Percentiles rank a stretch among this genome's conserved stretches.
Evolutionary conservation across 2,113 vertebrate species (phyloP).

Genomic region (Equus quagga): DNA sequence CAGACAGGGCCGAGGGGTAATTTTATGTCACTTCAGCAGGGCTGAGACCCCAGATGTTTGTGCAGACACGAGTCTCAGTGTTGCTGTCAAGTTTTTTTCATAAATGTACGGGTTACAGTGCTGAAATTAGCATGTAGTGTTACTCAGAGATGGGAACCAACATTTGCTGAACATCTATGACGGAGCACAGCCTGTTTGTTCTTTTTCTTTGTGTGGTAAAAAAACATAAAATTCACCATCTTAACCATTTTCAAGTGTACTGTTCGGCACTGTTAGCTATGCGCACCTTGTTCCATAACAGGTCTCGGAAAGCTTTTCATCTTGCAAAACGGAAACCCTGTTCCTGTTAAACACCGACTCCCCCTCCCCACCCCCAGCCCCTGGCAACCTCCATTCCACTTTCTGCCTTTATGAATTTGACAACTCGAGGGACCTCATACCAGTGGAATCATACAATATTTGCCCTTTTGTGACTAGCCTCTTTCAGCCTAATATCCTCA

Average conservation of each 20-base stretch:
- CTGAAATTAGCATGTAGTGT: background rate
- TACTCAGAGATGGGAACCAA: background rate
- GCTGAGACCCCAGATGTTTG: background rate
- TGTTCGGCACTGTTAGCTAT: background rate
- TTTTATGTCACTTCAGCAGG: rapidly evolving
- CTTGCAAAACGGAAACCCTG: background rate
- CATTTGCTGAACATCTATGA: background rate
- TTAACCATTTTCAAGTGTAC: background rate
- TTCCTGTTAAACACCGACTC: background rate
- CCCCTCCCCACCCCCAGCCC: background rate
- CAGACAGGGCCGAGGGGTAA: background rate
- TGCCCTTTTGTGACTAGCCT: background rate
- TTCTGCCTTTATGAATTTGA: background rate
- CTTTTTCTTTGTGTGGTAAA: background rate
- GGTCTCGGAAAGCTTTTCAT: background rate
- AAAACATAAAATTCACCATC: background rate
- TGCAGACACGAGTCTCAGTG: background rate
- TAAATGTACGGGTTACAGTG: background rate
- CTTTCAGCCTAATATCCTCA: background rate
- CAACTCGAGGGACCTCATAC: background rate
- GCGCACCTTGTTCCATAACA: background rate
- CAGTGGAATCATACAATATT: background rate
- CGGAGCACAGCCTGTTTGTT: background rate
- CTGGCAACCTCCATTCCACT: background rate
- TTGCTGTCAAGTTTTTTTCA: background rate